Percentiles rank a stretch among this genome's conserved stretches.
phyloP scores from a whole-genome alignment of 2,888 invertebrate genomes.

The Agapostemon virescens region DNA sequence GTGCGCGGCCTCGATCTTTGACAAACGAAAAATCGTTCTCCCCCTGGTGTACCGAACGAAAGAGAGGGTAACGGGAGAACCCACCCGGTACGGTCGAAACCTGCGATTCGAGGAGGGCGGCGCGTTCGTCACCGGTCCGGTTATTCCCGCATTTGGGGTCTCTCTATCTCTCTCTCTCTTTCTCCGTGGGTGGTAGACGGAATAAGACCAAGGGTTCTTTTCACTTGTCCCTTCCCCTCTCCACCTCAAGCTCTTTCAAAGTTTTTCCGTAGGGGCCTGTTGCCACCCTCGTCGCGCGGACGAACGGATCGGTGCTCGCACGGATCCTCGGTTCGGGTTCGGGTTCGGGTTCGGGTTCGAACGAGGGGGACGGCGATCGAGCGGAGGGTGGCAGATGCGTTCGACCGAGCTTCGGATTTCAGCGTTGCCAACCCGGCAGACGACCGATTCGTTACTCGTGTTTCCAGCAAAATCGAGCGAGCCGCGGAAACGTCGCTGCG shows the following conservation, averaged over 20 bases:
- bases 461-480: conserved; percentile 39
- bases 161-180: conserved; percentile 45
- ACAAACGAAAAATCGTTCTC: neutral
- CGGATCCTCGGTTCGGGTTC: neutral
- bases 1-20: neutral
- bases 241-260: neutral
- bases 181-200: conserved; percentile 75
- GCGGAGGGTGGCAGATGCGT: conserved; percentile 63
- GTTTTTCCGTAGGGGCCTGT: neutral
- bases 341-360: neutral
- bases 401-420: conserved; percentile 47
- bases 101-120: conserved; percentile 30
- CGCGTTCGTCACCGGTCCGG: conserved; percentile 47
- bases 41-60: conserved; percentile 16
- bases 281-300: conserved; percentile 2
- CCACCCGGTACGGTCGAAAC: conserved; percentile 29
- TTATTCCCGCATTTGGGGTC: conserved; percentile 66
- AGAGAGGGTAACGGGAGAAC: conserved; percentile 43
- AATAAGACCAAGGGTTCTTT: conserved; percentile 66
- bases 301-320: neutral
- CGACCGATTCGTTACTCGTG: too few relatives aligned
- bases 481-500: neutral
- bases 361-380: conserved; percentile 27
- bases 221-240: neutral
- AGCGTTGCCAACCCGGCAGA: conserved; percentile 52